Base-by-base conservation (phyloP, 1,140 invertebrate genomes). In the Zelostemma sp. region DNA sequence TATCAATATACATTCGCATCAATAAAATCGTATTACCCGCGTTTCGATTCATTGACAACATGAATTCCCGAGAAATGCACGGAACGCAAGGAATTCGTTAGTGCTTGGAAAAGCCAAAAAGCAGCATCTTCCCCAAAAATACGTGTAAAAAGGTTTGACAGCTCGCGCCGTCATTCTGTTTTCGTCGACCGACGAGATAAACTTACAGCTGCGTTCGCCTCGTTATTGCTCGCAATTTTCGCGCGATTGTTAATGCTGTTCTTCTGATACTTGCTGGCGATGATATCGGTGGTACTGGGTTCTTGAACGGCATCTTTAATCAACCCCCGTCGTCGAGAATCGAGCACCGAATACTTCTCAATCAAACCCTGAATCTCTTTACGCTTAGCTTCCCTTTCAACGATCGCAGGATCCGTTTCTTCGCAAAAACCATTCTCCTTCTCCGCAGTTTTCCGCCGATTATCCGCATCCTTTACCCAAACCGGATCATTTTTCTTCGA, bases 341-440 rank as follows among this genome's bases (percentile, higher is more conserved):
- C 92, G 50, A 92, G 79, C 12, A 89, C 89, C 0, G 91, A 88
- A 76, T 94, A 94, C 68, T 93, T 93, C 84, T 91, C 87, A 35
- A 94, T 93, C 6, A 94, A 81, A 61, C 90, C 90, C 78, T 93
- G 91, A 6, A 95, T 93, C 75, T 95, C 93, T 66, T 93, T 93
- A 1, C 93, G 87, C 66, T 90, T 90, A 11, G 90, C 90, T 77
- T 92, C 91, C 15, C 93, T 86, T 57, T 93, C 92, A 54, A 86
- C 86, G 6, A 92, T 83, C 5, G 87, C 84, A 0, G 86, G 86
- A 74, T 89, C 84, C 0, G 86, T 86, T 0, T 87, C 86, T 53
- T 86, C 87, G 21, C 83, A 38, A 87, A 85, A 57, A 87, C 86
- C 66, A 87, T 86, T 19, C 84, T 85, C 56, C 78, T 83, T 28